A percentile compares a stretch with the other conserved stretches of the same genome.
phyloP scores from a whole-genome alignment of 2,888 invertebrate species.

The Agonopterix subpropinquella region DNA sequence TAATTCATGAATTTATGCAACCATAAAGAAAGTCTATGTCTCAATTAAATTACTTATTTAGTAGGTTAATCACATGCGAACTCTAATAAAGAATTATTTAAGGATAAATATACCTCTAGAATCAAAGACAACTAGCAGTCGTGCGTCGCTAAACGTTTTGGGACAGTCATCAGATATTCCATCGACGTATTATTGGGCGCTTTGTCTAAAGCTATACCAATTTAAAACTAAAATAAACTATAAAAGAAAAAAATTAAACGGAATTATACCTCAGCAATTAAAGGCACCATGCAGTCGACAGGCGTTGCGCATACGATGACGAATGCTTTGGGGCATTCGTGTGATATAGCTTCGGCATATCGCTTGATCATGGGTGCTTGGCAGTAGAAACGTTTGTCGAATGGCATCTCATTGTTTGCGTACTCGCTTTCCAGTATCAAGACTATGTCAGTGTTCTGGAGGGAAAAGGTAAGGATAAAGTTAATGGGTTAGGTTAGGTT shows the following conservation, averaged over 20 bases:
- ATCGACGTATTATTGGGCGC: no score
- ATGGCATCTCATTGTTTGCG: constrained; percentile 38
- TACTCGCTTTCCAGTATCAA: constrained; percentile 53
- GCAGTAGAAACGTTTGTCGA: constrained; percentile 45
- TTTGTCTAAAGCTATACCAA: no score
- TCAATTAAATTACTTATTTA: no score
- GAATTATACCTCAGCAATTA: constrained; percentile 58
- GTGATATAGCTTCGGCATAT: constrained; percentile 65
- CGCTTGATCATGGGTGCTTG: constrained; percentile 59
- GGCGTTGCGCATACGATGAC: constrained; percentile 69
- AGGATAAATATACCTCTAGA: no score
- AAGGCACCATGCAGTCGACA: constrained; percentile 71
- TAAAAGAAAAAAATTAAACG: background rate
- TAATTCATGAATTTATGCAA: no score
- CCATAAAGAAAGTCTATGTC: no score
- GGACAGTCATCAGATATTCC: no score
- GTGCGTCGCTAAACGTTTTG: no score
- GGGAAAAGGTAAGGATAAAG: constrained; percentile 12
- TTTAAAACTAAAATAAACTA: no score
- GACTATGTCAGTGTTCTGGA: constrained; percentile 60
- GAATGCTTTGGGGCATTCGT: constrained; percentile 71
- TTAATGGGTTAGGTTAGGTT: background rate
- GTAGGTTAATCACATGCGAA: no score
- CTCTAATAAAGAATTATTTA: no score
- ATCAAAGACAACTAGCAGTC: no score